Evolutionary conservation across 2,888 invertebrate species (phyloP), one percentile per base, ranked within the genome.

Genomic region (Tribolium freemani): DNA sequence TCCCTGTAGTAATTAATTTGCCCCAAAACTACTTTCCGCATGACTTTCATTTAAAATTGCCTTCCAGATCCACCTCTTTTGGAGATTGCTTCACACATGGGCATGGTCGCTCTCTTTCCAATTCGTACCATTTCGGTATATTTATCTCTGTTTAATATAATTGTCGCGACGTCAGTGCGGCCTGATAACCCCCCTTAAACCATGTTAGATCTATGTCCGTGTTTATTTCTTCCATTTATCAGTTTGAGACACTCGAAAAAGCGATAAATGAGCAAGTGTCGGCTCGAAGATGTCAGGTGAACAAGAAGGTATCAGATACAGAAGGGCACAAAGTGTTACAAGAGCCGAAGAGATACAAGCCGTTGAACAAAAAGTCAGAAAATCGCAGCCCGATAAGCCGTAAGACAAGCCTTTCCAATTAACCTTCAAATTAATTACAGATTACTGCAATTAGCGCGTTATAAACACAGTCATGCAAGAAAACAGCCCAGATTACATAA

Each of bases 291-390:
- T 85, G 84, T 78, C 81, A 51, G 81, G 82, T 61, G 85, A 87
- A 78, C 86, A 86, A 68, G 86, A 87, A 53, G 85, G 84, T 58
- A 71, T 92, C 63, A 90, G 94, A 38, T 90, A 90, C 78, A 89
- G 94, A 81, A 89, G 96, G 81, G 92, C 95, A 3, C 94, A 94
- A 84, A 96, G 96, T 88, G 95, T 94, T 38, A 94, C 96, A 4
- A 90, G 94, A 75, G 96, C 96, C 26, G 96, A 96, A 86, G 94
- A 96, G 87, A 95, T 96, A 75, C 91, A 92, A 75, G 93, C 92
- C 80, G 92, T 93, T 78, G 96, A 96, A 87, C 90, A 91, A 80
- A 93, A 92, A 86, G 92, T 92, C 56, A 89, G 96, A 75, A 92
- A 90, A 85, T 90, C 90, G 16, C 96, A 96, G 82, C 92, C 93